phyloP scores from a whole-genome alignment of 2,113 vertebrate species.

The Herpailurus yagouaroundi region DNA sequence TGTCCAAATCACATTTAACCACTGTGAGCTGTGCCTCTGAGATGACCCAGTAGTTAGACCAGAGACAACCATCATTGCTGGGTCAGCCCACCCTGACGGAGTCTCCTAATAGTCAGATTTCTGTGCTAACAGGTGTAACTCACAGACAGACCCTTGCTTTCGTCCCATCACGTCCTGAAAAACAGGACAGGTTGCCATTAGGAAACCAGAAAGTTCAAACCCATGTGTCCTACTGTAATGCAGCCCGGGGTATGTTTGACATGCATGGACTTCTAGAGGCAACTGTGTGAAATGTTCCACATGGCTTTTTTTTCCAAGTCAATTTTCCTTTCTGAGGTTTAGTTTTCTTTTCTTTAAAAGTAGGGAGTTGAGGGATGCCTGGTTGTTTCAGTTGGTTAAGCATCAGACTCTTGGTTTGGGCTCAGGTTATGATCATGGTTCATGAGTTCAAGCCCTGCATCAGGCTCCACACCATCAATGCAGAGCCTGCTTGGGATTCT shows the following conservation, averaged over 20 bases:
- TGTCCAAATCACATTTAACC: background rate
- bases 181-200: background rate
- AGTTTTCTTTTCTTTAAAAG: background rate
- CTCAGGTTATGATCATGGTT: no score
- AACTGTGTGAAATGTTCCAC: background rate
- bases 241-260: background rate
- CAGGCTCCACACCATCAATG: no score
- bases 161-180: background rate
- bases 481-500: no score
- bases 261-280: background rate
- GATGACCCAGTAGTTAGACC: background rate
- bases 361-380: background rate
- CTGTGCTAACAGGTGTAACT: background rate
- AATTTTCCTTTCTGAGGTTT: background rate
- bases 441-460: no score
- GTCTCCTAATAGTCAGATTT: background rate
- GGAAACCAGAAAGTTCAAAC: background rate
- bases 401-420: no score
- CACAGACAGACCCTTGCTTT: background rate
- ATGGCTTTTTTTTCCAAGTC: background rate
- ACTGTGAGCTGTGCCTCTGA: background rate
- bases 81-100: background rate
- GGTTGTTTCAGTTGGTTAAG: no score
- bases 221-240: background rate
- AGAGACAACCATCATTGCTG: background rate